Percentiles rank a stretch among this genome's conserved stretches.
Conservation (phyloP, 2,797 vertebrate genomes). For the Lates japonicus region DNA sequence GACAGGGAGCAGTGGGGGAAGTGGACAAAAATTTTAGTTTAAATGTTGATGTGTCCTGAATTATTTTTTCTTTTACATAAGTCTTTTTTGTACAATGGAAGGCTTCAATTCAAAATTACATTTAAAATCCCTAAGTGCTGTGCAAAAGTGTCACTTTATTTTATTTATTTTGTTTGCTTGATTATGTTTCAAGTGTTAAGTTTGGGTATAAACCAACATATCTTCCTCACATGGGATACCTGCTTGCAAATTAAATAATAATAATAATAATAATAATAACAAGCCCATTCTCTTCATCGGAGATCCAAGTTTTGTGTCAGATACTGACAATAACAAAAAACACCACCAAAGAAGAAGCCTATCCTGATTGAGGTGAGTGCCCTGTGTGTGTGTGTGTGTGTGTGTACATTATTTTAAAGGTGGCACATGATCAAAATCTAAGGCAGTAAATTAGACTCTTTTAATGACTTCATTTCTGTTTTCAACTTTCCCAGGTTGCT, state of each 20-base stretch:
- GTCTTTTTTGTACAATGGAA: background rate
- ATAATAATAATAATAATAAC: background rate
- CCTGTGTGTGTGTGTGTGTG: background rate
- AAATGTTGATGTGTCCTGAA: constrained; percentile 3
- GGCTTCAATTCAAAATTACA: background rate
- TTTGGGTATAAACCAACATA: background rate
- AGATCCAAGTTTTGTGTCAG: background rate
- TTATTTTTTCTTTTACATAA: background rate
- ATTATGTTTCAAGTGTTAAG: accelerated
- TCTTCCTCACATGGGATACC: background rate
- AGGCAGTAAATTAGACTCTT: constrained; percentile 25
- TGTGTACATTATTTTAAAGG: background rate
- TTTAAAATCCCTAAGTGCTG: background rate
- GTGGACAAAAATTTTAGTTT: constrained; percentile 33
- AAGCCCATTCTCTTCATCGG: background rate
- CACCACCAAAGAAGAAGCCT: background rate
- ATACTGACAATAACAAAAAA: background rate
- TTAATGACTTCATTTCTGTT: constrained; percentile 8
- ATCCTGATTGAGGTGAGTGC: background rate
- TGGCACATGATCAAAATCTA: constrained; percentile 5
- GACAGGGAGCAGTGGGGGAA: constrained; percentile 36
- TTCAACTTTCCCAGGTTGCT: constrained; percentile 19
- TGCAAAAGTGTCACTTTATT: background rate
- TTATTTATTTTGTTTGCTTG: background rate
- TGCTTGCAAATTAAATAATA: background rate